Base-by-base conservation (phyloP, 2,113 vertebrate species). In the Mesitornis unicolor region DNA sequence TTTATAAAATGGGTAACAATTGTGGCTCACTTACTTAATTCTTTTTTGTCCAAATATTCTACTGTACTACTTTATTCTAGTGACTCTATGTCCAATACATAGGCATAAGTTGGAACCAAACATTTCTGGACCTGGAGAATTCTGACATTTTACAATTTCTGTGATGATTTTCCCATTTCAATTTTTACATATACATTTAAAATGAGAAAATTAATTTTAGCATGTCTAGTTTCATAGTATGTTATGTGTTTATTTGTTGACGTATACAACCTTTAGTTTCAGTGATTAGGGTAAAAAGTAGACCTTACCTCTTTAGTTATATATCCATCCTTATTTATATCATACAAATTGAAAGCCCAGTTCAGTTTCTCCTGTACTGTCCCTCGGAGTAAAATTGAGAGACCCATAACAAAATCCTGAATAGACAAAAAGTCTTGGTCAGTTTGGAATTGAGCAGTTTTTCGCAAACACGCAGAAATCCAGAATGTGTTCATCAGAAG, bases 321-420 rank as follows among this genome's bases (percentile, higher is more conserved):
- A 87, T 99, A 99, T 82, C 99, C 99, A n/a, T 99, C 99, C 97
- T 99, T 99, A 89, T 99, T 99, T 97, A 99, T 99, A 93, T 99
- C 99, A 84, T 99, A 99, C 91, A 99, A 98, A 98, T 99, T 99
- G 98, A 99, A 99, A 71, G 99, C 99, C 99, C 99, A 99, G 98
- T 99, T 99, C 87, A 99, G 98, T 97, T 99, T 99, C 96, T 99
- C 99, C 95, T 99, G 99, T 76, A 99, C 98, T 38, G 99, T 99
- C 64, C 99, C 99, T 87, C 99, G 98, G 29, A 99, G 98, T 89
- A 99, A 98, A 98, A 99, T 99, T 40, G 99, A 99, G 91, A 99
- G 99, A 79, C 99, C 99, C 98, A 98, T 99, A 35, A 99, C 99
- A 96, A 99, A 99, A 97, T 99, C 99, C 99, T 99, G 96, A 84